Conservation (phyloP, 2,888 invertebrate species). For the Lydus trimaculatus region DNA sequence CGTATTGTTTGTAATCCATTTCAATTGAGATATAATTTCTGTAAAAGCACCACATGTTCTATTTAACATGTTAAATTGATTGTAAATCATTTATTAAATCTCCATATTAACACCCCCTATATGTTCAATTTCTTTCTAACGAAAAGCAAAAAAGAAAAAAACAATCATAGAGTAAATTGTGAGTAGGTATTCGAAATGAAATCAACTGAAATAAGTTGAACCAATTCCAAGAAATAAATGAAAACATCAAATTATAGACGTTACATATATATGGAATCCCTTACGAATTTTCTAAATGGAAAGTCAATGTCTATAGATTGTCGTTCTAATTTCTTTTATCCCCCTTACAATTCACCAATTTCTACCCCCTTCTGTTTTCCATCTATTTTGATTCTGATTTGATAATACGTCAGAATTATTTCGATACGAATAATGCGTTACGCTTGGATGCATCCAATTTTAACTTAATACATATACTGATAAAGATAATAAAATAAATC, state of each 20-base stretch:
- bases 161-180: neutral
- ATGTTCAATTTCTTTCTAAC: neutral
- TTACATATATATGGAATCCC: neutral
- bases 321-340: constrained; percentile 40
- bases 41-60: constrained; percentile 28
- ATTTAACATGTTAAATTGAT: constrained; percentile 33
- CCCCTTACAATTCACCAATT: constrained; percentile 21
- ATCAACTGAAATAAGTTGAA: neutral
- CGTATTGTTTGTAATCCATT: constrained; percentile 18
- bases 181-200: neutral
- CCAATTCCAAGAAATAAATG: neutral
- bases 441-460: constrained; percentile 40
- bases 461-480: constrained; percentile 34
- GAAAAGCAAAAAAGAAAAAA: neutral
- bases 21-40: constrained; percentile 24
- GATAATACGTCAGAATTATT: constrained; percentile 46
- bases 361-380: constrained; percentile 48
- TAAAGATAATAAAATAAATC: constrained; percentile 28
- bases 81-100: constrained; percentile 26
- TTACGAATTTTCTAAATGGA: neutral
- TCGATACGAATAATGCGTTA: constrained; percentile 44
- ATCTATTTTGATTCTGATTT: constrained; percentile 52
- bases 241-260: neutral
- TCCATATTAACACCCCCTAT: neutral
- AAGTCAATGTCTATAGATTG: neutral